Evolutionary conservation across 2,888 invertebrate species (phyloP).

Genomic region (Microplitis deprimator): DNA sequence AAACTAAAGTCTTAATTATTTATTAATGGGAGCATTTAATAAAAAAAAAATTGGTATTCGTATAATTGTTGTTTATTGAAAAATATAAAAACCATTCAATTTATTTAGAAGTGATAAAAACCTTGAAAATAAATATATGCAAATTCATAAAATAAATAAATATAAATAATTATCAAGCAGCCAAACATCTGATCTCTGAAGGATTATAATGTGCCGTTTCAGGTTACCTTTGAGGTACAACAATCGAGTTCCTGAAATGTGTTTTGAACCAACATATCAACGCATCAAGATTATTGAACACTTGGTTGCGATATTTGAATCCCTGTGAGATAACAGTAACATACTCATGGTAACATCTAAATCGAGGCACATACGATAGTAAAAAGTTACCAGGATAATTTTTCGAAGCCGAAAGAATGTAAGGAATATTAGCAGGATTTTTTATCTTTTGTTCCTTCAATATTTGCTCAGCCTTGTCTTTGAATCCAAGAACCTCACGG

Average conservation of each 20-base stretch:
- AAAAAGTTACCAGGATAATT: constrained; percentile 94
- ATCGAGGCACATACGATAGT: constrained; percentile 92
- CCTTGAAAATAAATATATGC: too few relatives aligned
- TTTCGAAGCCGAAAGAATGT: constrained; percentile 87
- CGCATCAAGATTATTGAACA: constrained; percentile 85
- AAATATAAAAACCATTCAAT: too few relatives aligned
- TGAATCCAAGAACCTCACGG: constrained; percentile 82
- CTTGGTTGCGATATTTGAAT: constrained; percentile 89
- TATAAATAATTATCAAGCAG: too few relatives aligned
- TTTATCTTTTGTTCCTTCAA: constrained; percentile 91
- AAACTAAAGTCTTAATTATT: too few relatives aligned
- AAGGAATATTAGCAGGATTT: constrained; percentile 90
- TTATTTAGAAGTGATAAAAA: too few relatives aligned
- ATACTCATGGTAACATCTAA: constrained; percentile 90
- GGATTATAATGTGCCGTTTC: too few relatives aligned
- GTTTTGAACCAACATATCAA: constrained; percentile 98
- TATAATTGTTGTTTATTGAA: too few relatives aligned
- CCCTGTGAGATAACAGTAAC: constrained; percentile 94
- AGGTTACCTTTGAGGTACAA: too few relatives aligned
- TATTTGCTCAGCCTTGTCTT: constrained; percentile 89
- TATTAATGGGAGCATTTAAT: too few relatives aligned
- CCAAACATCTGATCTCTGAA: too few relatives aligned
- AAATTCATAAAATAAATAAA: too few relatives aligned
- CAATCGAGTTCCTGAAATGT: constrained; percentile 89
- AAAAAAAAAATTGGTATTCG: too few relatives aligned